Conservation (phyloP, 1,140 invertebrate species). For the Coelopa frigida region DNA sequence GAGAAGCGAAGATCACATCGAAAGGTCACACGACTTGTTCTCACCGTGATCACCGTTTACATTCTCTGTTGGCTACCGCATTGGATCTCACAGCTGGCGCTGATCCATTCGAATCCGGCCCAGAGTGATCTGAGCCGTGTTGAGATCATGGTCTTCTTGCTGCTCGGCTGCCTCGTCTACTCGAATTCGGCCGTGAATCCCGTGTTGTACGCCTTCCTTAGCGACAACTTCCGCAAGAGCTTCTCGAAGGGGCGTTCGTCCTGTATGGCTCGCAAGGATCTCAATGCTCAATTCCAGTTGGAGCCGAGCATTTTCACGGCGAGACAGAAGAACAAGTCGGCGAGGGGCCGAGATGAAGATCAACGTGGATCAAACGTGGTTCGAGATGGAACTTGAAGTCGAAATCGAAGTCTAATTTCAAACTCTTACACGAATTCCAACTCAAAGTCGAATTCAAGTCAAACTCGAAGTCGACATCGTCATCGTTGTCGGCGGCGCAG, state of each 20-base stretch:
- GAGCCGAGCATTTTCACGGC: constrained; percentile 89
- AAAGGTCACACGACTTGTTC: constrained; percentile 90
- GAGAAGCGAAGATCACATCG: constrained; percentile 88
- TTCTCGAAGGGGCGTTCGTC: constrained; percentile 86
- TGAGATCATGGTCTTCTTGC: constrained; percentile 68
- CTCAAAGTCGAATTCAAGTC: no score
- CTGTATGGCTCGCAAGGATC: constrained; percentile 72
- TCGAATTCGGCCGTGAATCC: constrained; percentile 95
- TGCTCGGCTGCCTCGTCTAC: constrained; percentile 84
- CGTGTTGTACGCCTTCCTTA: constrained; percentile 87
- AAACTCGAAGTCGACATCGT: no score
- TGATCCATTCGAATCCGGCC: constrained; percentile 61
- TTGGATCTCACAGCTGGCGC: constrained; percentile 75
- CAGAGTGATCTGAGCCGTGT: constrained; percentile 63
- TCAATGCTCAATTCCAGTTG: constrained; percentile 77
- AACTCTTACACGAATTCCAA: no score
- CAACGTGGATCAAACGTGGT: no score
- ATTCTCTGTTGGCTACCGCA: constrained; percentile 95
- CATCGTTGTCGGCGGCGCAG: no score
- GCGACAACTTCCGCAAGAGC: constrained; percentile 90
- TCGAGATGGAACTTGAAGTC: no score
- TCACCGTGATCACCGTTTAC: constrained; percentile 94
- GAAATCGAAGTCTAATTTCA: no score
- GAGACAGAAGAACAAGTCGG: no score
- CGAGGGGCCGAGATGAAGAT: no score